Base-by-base conservation (phyloP, 2,797 vertebrate species). In the Halcyon badia region DNA sequence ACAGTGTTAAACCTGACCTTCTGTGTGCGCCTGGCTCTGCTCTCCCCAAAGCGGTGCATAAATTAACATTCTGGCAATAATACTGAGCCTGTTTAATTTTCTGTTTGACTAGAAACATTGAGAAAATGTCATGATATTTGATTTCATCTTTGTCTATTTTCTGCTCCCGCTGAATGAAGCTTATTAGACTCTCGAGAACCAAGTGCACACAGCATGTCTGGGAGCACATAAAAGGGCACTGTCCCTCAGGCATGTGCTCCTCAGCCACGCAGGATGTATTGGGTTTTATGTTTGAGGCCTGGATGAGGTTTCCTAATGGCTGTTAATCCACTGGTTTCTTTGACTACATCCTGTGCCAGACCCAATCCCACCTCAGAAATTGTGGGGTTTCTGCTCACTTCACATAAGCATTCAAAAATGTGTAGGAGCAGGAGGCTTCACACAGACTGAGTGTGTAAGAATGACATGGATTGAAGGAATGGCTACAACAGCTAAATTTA, bases 41-140 rank as follows among this genome's bases (percentile, higher is more conserved):
- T 73, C 83, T 89, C 70, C 90, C 83, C 24, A 61, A 92, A 93
- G 95, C 3, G 3, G 16, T 79, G 93, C 91, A 97, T 95, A 93
- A 96, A 94, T 95, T 96, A 95, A 93, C 93, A 89, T 95, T 91
- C 95, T 83, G 88, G 93, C 80, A 93, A 89, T 91, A 97, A 94
- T 68, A 84, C 73, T 65, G 88, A 96, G 95, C 94, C 90, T 97
- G 95, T 97, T 95, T 90, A 95, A 95, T 97, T 95, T 97, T 96
- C 90, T 94, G 73, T 96, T 97, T 95, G 91, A 95, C 91, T 95
- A 84, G 94, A 82, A 95, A 94, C 20, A 3, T 46, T 88, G 87
- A 70, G 95, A 95, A 97, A 97, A 97, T 95, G 95, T 96, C 95
- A 97, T 89, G 96, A 86, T 96, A 95, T 94, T 95, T 93, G 76